Evolutionary conservation across 2,113 vertebrate species (phyloP).

Genomic region (Malurus cyaneus): DNA sequence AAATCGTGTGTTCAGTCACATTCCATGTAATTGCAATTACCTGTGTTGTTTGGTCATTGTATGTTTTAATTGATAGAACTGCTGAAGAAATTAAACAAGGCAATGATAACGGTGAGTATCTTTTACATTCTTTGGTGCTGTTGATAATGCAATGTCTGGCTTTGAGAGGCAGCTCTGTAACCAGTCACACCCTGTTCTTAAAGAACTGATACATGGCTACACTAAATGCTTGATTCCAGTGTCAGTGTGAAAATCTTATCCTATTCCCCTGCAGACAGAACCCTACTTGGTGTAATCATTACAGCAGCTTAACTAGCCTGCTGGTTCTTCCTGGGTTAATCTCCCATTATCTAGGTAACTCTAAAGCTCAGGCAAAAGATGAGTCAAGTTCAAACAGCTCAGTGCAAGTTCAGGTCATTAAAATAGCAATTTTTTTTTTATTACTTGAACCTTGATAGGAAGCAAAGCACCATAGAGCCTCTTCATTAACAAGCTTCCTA

Average conservation of each 20-base stretch:
- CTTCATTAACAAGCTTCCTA: background rate
- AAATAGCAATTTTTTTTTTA: background rate
- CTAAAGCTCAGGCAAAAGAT: background rate
- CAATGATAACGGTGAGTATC: slow-evolving; percentile 84
- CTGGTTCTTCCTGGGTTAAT: background rate
- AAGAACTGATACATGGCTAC: background rate
- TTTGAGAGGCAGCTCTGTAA: background rate
- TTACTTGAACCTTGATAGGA: background rate
- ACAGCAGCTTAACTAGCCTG: background rate
- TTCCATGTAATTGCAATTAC: slow-evolving; percentile 92
- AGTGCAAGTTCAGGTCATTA: background rate
- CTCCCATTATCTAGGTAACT: background rate
- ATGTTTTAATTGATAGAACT: slow-evolving; percentile 86
- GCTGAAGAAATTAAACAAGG: slow-evolving; percentile 91
- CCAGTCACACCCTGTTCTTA: background rate
- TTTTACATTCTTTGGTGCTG: background rate
- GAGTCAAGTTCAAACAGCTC: background rate
- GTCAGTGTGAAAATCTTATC: background rate
- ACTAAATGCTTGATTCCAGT: background rate
- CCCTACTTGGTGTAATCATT: background rate
- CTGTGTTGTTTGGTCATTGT: slow-evolving; percentile 93
- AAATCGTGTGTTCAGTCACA: slow-evolving; percentile 92
- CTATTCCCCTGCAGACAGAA: background rate
- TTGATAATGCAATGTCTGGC: background rate
- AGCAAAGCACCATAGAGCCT: fast-evolving